Evolutionary conservation across 2,113 vertebrate genomes (phyloP), one percentile per base, ranked within the genome.

Genomic region (Dermatemys mawii): DNA sequence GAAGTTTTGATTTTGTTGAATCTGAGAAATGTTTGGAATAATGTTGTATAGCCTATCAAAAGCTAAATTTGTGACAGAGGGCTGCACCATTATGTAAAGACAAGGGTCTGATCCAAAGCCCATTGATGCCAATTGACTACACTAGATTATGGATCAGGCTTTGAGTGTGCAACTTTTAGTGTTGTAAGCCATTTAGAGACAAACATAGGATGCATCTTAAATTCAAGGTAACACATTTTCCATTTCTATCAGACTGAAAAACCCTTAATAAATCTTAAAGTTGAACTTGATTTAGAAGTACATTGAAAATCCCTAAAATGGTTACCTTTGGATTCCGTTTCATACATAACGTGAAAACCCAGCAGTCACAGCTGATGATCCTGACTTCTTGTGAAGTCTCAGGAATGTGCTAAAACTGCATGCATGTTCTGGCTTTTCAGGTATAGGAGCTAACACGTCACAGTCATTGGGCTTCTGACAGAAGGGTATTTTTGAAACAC

Each of bases 61-160:
- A 78, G 96, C 82, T 88, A 96, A 96, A 41, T 73, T 73, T 97
- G 57, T 32, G 96, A 97, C 96, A 97, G 91, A 97, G 93, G 96
- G 96, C 90, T 93, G 93, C 46, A 81, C 92, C 90, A 80, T 87
- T 80, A 96, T 73, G 92, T 91, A 93, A 94, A 95, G 90, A 96
- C 93, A 96, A 97, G 73, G 84, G 55, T 49, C 88, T 95, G 91
- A 95, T 96, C 94, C 94, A 75, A 86, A 90, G 90, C 94, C 88
- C 82, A 19, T 82, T 87, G 91, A 80, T 93, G 93, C 96, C 96
- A 96, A 79, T 93, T 95, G 88, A 35, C 88, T 92, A 84, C 85
- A 95, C 80, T 90, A 94, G 94, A 96, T 95, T 97, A 95, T 97
- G 96, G 87, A 41, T 91, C 44, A 8, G 87, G 81, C 85, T 88